Conservation (phyloP, 2,797 vertebrate species). For the Sebastes kiyomatsui region DNA sequence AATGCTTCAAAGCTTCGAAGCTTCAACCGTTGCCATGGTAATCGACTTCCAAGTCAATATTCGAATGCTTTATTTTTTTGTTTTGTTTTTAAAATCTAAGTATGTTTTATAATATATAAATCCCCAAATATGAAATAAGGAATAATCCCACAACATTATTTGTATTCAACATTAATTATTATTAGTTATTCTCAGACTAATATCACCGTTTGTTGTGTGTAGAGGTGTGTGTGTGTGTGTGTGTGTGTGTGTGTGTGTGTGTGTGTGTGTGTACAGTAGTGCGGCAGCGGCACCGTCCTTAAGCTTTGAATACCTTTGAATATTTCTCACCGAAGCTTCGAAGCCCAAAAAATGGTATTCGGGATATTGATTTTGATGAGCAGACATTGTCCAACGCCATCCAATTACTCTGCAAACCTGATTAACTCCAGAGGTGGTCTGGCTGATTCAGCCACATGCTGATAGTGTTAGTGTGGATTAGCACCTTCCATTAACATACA, state of each 20-base stretch:
- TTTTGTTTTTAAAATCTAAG: too few relatives aligned
- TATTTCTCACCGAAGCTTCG: background rate
- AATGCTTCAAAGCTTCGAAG: background rate
- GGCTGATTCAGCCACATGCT: conserved; percentile 13
- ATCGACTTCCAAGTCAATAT: fast-evolving
- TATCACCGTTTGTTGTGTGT: background rate
- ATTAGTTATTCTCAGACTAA: background rate
- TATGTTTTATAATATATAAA: background rate
- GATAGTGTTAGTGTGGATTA: conserved; percentile 2
- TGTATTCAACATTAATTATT: background rate
- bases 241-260: too few relatives aligned
- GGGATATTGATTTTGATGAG: background rate
- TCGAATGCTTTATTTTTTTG: background rate
- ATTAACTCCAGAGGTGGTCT: conserved; percentile 28
- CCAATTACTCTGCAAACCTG: conserved; percentile 2
- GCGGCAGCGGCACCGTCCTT: background rate
- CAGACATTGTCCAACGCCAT: conserved; percentile 2
- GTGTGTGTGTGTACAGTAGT: background rate
- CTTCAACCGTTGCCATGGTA: background rate
- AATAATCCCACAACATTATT: background rate
- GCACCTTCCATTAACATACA: conserved; percentile 32
- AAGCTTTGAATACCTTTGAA: too few relatives aligned
- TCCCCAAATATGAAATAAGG: background rate
- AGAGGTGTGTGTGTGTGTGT: too few relatives aligned
- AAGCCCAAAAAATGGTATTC: too few relatives aligned